Percentiles rank a stretch among this genome's conserved stretches.
Conservation (phyloP, 2,797 vertebrate species). For the Cossypha niveicapilla region DNA sequence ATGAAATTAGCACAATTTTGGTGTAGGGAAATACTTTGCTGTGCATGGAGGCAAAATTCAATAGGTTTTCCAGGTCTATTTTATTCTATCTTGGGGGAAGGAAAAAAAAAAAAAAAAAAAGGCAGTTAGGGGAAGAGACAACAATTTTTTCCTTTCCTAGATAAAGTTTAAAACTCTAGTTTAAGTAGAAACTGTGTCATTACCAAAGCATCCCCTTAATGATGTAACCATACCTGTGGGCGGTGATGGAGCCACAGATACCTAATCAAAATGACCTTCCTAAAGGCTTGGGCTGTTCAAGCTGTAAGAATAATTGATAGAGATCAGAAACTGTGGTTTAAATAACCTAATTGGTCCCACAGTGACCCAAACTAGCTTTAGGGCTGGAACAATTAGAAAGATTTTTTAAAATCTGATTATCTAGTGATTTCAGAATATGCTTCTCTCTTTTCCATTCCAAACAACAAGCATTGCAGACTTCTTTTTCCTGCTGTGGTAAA, state of each 20-base stretch:
- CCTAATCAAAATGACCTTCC: constrained; percentile 13
- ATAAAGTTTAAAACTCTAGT: not conserved
- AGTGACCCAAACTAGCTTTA: constrained; percentile 7
- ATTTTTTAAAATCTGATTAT: constrained; percentile 31
- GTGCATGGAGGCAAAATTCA: not conserved
- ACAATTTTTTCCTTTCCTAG: not conserved
- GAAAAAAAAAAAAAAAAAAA: not conserved
- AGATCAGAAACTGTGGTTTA: constrained; percentile 20
- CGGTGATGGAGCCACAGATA: not conserved
- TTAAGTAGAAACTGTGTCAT: not conserved
- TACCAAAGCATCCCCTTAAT: not conserved
- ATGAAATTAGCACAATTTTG: rapidly evolving
- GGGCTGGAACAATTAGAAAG: constrained; percentile 26
- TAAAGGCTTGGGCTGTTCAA: constrained; percentile 3
- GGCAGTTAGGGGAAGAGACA: not conserved
- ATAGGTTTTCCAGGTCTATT: not conserved
- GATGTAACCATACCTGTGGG: not conserved
- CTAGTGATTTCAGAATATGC: constrained; percentile 7
- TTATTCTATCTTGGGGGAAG: not conserved
- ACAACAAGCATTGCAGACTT: constrained; percentile 1
- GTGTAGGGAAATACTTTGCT: not conserved
- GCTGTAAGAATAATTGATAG: constrained; percentile 10
- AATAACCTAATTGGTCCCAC: constrained; percentile 41
- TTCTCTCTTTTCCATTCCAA: constrained; percentile 2
- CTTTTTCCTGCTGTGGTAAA: not conserved